Conservation (phyloP, 2,888 invertebrate species). For the Acleris cristana region DNA sequence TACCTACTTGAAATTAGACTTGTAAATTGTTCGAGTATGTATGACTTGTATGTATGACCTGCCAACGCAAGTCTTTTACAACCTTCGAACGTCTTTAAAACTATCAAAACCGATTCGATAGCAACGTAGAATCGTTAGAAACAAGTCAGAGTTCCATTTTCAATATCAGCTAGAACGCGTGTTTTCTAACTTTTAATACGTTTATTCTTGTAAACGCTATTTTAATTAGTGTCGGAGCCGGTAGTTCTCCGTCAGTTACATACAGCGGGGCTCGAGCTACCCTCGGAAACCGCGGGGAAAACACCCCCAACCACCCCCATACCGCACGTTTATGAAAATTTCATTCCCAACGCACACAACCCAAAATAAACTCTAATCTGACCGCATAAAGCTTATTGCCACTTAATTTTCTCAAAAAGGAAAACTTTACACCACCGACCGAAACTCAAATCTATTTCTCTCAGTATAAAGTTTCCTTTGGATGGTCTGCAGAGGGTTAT, state of each 20-base stretch:
- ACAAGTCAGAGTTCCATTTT: too few species aligned
- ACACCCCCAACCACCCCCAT: constrained; percentile 53
- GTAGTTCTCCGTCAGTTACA: constrained; percentile 60
- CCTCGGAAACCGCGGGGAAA: constrained; percentile 62
- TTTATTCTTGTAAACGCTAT: constrained; percentile 35
- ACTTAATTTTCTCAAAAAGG: constrained; percentile 62
- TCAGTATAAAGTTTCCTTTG: constrained; percentile 58
- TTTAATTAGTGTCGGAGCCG: constrained; percentile 33
- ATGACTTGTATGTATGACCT: too few species aligned
- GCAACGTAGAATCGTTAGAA: too few species aligned
- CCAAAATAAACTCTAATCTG: constrained; percentile 72
- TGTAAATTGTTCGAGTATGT: too few species aligned
- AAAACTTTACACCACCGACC: constrained; percentile 50
- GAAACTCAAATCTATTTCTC: constrained; percentile 58
- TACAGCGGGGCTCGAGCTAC: constrained; percentile 66
- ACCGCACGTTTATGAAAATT: constrained; percentile 77
- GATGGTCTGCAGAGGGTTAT: constrained; percentile 49
- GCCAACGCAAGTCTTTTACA: too few species aligned
- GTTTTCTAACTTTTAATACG: constrained; percentile 23
- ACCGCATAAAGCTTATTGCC: constrained; percentile 68
- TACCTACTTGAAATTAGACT: too few species aligned
- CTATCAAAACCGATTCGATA: too few species aligned
- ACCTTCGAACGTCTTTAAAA: too few species aligned
- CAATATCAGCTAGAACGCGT: too few species aligned
- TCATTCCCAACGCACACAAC: constrained; percentile 74